Conservation (phyloP, 1,140 invertebrate species). For the Maniola jurtina region DNA sequence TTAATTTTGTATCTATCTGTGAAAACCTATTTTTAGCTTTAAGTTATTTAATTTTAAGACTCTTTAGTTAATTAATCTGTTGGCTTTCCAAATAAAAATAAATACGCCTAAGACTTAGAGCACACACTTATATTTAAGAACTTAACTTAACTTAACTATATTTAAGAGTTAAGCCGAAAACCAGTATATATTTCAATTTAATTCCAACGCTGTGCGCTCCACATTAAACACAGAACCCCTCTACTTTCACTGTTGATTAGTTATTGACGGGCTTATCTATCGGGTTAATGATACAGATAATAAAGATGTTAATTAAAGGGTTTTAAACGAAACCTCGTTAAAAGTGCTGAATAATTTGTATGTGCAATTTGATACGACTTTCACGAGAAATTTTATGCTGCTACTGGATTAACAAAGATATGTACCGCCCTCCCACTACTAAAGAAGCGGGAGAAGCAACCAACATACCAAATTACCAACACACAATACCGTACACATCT, state of each 20-base stretch:
- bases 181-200: constrained; percentile 5
- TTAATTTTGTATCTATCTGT: too few species aligned
- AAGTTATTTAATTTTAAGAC: too few species aligned
- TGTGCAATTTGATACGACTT: neutral
- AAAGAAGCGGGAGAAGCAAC: too few species aligned
- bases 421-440: too few species aligned
- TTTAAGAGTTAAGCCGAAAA: constrained; percentile 13
- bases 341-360: neutral
- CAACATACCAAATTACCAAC: too few species aligned
- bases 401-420: too few species aligned
- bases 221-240: neutral
- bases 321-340: neutral
- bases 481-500: too few species aligned
- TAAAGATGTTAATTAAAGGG: neutral
- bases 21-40: too few species aligned
- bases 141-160: too few species aligned
- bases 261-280: constrained; percentile 21
- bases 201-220: neutral
- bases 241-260: constrained; percentile 25
- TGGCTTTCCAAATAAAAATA: neutral
- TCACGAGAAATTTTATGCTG: neutral
- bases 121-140: neutral
- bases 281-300: constrained; percentile 18
- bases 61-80: too few species aligned
- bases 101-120: neutral